A percentile compares a stretch with the other conserved stretches of the same genome.
Conservation (phyloP, 2,888 invertebrate genomes). For the Ophion ventricosus region DNA sequence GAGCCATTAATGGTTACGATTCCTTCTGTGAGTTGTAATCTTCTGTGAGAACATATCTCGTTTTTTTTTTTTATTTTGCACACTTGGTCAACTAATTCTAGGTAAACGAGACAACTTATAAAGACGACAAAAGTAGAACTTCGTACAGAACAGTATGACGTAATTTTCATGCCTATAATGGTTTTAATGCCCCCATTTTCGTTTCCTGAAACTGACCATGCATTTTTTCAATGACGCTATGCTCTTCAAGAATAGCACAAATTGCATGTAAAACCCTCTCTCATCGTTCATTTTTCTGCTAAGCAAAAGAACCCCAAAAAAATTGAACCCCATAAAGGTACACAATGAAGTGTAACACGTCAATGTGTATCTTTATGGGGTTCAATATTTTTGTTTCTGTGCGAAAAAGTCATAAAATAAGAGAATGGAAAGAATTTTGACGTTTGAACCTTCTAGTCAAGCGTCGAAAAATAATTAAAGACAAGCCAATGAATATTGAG, state of each 20-base stretch:
- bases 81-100: constrained; percentile 19
- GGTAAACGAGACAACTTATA: too few species aligned
- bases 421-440: too few species aligned
- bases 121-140: constrained; percentile 46
- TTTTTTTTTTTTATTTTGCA: constrained; percentile 36
- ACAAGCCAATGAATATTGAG: too few species aligned
- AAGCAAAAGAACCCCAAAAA: too few species aligned
- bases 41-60: constrained; percentile 9
- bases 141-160: constrained; percentile 13
- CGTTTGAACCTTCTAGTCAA: too few species aligned
- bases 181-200: constrained; percentile 35
- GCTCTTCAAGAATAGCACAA: constrained; percentile 8
- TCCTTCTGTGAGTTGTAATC: not conserved
- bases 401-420: too few species aligned
- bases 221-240: constrained; percentile 40
- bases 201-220: constrained; percentile 53
- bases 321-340: constrained; percentile 9
- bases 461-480: too few species aligned
- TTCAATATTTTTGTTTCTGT: too few species aligned
- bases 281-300: constrained; percentile 33
- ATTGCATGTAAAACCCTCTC: constrained; percentile 7
- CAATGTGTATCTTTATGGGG: too few species aligned
- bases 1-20: too few species aligned
- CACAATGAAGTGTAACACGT: too few species aligned
- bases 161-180: too few species aligned